A percentile compares a stretch with the other conserved stretches of the same genome.
Evolutionary conservation across 2,113 vertebrate genomes (phyloP).

Genomic region (Raja brachyura): DNA sequence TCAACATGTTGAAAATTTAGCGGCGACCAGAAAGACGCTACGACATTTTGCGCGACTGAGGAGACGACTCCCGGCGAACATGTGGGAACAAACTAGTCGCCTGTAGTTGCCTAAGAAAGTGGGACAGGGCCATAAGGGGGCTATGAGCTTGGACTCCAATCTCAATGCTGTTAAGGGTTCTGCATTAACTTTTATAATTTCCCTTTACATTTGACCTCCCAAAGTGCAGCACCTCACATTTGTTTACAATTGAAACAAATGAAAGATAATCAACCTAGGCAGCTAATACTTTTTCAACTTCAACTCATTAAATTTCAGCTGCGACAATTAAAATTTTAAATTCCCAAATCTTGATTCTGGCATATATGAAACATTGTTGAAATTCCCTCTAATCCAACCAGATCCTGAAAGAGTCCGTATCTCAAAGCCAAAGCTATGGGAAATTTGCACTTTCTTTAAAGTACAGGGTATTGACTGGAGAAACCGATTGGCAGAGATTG

Average conservation of each 20-base stretch:
- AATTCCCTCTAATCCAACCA: not conserved
- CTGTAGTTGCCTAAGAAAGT: too few species aligned
- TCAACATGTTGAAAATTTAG: too few species aligned
- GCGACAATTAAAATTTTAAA: not conserved
- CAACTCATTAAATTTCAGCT: not conserved
- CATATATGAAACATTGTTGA: not conserved
- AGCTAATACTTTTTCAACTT: not conserved
- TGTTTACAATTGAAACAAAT: not conserved
- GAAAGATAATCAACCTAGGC: not conserved
- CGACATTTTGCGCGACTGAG: too few species aligned
- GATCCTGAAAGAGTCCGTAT: not conserved
- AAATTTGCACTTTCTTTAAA: slow-evolving; percentile 5
- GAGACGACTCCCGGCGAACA: too few species aligned
- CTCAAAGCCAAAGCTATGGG: not conserved
- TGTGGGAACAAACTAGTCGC: too few species aligned
- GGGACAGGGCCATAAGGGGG: too few species aligned
- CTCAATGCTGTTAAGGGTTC: too few species aligned
- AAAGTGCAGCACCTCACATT: too few species aligned
- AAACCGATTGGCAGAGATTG: not conserved
- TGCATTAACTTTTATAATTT: too few species aligned
- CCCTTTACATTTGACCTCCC: too few species aligned
- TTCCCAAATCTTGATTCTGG: not conserved
- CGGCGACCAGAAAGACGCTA: too few species aligned
- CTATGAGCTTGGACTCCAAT: too few species aligned
- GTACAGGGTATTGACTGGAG: not conserved